A percentile compares a stretch with the other conserved stretches of the same genome.
Evolutionary conservation across 2,797 vertebrate genomes (phyloP).

Genomic region (Brachymystax lenok): DNA sequence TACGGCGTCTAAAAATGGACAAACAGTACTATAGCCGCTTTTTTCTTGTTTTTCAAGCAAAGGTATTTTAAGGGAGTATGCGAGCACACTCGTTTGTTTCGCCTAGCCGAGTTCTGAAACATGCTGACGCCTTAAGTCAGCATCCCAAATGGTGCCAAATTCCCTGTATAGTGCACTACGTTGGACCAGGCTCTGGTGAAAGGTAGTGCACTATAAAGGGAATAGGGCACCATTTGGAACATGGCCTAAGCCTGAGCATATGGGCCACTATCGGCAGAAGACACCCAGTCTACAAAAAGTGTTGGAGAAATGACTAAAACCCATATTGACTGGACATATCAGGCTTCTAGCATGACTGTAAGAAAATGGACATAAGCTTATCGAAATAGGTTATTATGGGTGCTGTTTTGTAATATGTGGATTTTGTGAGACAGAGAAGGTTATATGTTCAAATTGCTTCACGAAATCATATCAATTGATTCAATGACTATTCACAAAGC

Average conservation of each 20-base stretch:
- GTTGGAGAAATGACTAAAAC: background rate
- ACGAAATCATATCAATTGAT: background rate
- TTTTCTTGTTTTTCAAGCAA: no score
- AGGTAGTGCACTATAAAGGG: background rate
- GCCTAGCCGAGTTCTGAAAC: no score
- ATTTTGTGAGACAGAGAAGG: background rate
- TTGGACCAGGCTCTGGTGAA: background rate
- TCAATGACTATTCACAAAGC: background rate
- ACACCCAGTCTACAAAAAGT: background rate
- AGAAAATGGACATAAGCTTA: slow-evolving; percentile 45
- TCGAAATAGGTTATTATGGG: slow-evolving; percentile 35
- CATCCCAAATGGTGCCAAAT: no score
- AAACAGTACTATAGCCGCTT: no score
- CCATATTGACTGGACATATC: background rate
- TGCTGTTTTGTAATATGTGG: background rate
- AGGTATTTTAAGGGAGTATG: no score
- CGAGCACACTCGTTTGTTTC: no score
- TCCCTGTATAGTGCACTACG: no score
- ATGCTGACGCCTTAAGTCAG: no score
- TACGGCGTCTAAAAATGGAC: no score
- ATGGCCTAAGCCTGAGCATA: background rate
- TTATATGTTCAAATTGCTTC: background rate
- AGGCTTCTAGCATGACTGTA: slow-evolving; percentile 36
- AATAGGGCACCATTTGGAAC: background rate
- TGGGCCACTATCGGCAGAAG: background rate